Base-by-base conservation (phyloP, 92 coral and sea anemone genomes). In the Porites divaricata region DNA sequence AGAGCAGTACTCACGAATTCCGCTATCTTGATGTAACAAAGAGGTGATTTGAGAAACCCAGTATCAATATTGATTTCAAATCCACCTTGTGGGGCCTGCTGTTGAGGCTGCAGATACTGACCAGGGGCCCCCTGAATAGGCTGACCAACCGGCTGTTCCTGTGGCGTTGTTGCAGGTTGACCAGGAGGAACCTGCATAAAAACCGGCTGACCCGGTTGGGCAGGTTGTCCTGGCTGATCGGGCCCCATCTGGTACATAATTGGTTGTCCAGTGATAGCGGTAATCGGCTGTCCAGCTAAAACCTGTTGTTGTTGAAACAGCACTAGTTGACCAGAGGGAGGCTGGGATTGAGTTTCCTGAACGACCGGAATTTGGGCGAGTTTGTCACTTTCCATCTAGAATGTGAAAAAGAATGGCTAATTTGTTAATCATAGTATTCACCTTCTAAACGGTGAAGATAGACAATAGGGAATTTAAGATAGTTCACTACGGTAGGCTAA, bases 221-320 rank as follows among this genome's bases (percentile, higher is more conserved):
- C 45, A 35, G 45, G 45, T 35, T 35, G 45, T 35, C 45, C 45
- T 50, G 19, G 78, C 22, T 80, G 84, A 64, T 71, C 86, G 59
- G 78, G 78, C 16, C 50, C 53, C 71, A 61, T 61, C 70, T 81
- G 86, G 76, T 71, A 81, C 86, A 59, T 81, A 50, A 81, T 81
- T 81, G 86, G 85, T 16, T 80, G 72, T 14, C 63, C 82, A 75
- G 80, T 49, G 15, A 67, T 20, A 23, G 67, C 63, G 5, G 28
- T 10, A 35, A 75, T 28, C 9, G 82, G 77, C 77, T 72, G 81
- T 0, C 81, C 70, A 41, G 70, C 53, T 19, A 58, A 45, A 8
- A 23, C 48, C 7, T 49, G 74, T 8, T 79, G 83, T 12, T 10
- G 41, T 66, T n/a, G 56, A 16, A 26, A 35, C 45, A 35, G 45